Percentiles rank a stretch among this genome's conserved stretches.
phyloP scores from a whole-genome alignment of 2,113 vertebrate species.

The Acanthisitta chloris region DNA sequence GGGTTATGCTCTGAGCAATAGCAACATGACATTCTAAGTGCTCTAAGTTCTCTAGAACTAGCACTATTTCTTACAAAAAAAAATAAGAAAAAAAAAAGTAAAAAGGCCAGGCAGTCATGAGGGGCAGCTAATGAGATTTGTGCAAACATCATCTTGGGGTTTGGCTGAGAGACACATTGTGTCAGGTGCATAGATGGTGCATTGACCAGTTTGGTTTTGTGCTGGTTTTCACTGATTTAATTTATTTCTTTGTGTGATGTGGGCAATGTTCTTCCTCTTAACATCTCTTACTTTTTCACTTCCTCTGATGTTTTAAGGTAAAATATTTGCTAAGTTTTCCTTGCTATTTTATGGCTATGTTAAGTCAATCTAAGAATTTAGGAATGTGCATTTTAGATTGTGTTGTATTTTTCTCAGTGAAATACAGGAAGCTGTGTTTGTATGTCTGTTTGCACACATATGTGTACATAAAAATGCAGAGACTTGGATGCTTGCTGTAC shows the following conservation, averaged over 20 bases:
- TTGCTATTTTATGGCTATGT: background rate
- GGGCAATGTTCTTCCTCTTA: background rate
- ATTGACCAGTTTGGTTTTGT: background rate
- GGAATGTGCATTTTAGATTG: background rate
- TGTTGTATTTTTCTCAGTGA: background rate
- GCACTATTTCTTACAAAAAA: background rate
- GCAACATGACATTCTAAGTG: background rate
- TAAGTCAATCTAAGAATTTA: background rate
- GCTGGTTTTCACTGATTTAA: background rate
- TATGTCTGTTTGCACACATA: background rate
- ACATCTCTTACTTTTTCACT: background rate
- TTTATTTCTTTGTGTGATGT: background rate
- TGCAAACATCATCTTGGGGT: background rate
- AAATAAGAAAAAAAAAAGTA: background rate
- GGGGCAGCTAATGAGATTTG: background rate
- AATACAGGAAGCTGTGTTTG: background rate
- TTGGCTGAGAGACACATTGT: background rate
- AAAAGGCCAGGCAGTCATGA: background rate
- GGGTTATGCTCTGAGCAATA: background rate
- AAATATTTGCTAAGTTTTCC: background rate
- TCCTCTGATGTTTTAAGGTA: background rate
- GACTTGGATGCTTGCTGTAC: background rate
- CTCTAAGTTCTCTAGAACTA: background rate
- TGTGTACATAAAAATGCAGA: background rate
- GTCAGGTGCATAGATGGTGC: background rate